Evolutionary conservation across 1,140 invertebrate genomes (phyloP).

Genomic region (Hypothenemus hampei): DNA sequence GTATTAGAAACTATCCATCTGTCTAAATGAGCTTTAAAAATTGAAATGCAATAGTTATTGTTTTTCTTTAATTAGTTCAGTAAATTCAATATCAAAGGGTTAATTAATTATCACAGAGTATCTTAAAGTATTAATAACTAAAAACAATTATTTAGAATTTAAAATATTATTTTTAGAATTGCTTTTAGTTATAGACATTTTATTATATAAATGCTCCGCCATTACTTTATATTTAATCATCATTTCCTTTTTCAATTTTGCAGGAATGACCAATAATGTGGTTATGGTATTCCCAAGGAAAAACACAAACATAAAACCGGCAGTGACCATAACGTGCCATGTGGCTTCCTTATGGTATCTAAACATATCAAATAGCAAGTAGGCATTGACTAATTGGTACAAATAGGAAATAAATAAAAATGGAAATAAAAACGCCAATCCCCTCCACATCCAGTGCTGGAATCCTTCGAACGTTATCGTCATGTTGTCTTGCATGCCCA

Average conservation of each 20-base stretch:
- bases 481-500: slow-evolving; percentile 95
- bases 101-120: too few relatives aligned
- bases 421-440: slow-evolving; percentile 91
- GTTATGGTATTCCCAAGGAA: slow-evolving; percentile 87
- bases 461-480: slow-evolving; percentile 99
- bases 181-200: too few relatives aligned
- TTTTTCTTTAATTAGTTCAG: too few relatives aligned
- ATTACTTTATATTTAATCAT: slow-evolving; percentile 45
- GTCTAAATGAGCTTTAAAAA: too few relatives aligned
- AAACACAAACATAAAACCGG: slow-evolving; percentile 76
- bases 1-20: too few relatives aligned
- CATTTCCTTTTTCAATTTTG: slow-evolving; percentile 75
- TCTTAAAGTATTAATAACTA: too few relatives aligned
- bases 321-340: slow-evolving; percentile 86
- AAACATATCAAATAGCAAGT: slow-evolving; percentile 68
- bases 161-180: too few relatives aligned
- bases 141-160: too few relatives aligned
- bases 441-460: slow-evolving; percentile 99
- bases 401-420: slow-evolving; percentile 92
- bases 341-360: slow-evolving; percentile 67
- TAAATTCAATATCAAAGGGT: too few relatives aligned
- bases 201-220: slow-evolving; percentile 9
- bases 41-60: too few relatives aligned
- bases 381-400: slow-evolving; percentile 93
- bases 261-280: slow-evolving; percentile 75